Evolutionary conservation across 1,140 invertebrate species (phyloP).

Genomic region (Diachasmimorpha longicaudata): DNA sequence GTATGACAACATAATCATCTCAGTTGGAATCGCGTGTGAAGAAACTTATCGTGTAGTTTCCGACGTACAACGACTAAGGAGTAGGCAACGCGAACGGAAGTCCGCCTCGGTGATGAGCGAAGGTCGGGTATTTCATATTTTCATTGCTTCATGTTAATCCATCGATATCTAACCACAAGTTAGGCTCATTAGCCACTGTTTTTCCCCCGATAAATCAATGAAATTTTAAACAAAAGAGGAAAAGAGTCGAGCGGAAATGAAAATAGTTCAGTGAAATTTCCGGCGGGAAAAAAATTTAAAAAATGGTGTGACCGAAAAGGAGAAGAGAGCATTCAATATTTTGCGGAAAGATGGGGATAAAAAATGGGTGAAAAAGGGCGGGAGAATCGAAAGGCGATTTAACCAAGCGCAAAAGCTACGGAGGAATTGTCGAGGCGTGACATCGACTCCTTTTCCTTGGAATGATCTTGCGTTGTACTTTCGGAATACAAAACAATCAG

Average conservation of each 20-base stretch:
- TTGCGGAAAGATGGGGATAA: neutral
- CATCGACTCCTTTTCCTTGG: neutral
- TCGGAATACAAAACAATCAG: neutral
- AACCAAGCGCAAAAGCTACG: neutral
- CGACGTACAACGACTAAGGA: neutral
- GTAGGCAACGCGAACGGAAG: constrained; percentile 1
- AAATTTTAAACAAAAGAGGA: neutral
- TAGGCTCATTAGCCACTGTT: too few relatives aligned
- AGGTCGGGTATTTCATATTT: neutral
- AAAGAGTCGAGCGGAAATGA: neutral
- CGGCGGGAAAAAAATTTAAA: neutral
- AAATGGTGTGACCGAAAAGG: neutral
- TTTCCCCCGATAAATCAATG: neutral
- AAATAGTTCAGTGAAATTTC: neutral
- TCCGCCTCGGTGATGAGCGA: constrained; percentile 9
- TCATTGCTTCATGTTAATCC: neutral
- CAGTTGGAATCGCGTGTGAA: neutral
- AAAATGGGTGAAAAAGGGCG: neutral
- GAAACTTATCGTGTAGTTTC: neutral
- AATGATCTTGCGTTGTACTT: neutral
- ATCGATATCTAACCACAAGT: neutral
- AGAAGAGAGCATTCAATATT: neutral
- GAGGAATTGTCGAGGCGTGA: neutral
- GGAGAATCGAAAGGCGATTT: neutral
- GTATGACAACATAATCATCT: neutral